Conservation (phyloP, 2,113 vertebrate genomes). For the Melanotaenia duboulayi region DNA sequence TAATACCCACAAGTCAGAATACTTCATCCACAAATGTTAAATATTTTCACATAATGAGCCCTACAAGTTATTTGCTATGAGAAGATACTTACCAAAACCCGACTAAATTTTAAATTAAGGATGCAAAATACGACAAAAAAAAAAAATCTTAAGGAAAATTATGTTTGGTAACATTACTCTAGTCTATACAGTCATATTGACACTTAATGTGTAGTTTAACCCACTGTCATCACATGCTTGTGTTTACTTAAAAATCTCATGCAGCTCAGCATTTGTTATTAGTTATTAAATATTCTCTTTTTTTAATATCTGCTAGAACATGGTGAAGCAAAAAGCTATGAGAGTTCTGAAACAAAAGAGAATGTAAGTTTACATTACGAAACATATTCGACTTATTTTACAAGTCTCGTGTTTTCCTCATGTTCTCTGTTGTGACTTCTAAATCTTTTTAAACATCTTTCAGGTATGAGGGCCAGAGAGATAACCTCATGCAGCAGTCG, state of each 20-base stretch:
- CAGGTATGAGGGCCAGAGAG: constrained; percentile 97
- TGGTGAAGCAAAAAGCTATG: constrained; percentile 98
- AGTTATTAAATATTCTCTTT: not conserved
- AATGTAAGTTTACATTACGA: constrained; percentile 85
- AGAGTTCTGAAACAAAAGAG: constrained; percentile 97
- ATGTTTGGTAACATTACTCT: not conserved
- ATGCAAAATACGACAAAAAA: too few species aligned
- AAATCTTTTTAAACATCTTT: constrained; percentile 4
- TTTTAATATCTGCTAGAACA: constrained; percentile 84
- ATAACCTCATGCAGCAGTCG: constrained; percentile 96
- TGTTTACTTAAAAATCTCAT: not conserved
- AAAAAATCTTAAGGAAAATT: not conserved
- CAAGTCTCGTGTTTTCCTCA: not conserved
- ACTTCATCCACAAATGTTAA: too few species aligned
- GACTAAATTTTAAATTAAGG: too few species aligned
- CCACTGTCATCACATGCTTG: not conserved
- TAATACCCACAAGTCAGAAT: too few species aligned
- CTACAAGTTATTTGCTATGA: too few species aligned
- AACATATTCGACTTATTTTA: not conserved
- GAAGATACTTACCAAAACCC: too few species aligned
- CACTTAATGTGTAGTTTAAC: not conserved
- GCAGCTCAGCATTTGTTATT: not conserved
- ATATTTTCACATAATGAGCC: too few species aligned
- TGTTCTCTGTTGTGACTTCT: not conserved
- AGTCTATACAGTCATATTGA: too few species aligned